Conservation (phyloP, 2,797 vertebrate species). For the Poeciliopsis turneri region DNA sequence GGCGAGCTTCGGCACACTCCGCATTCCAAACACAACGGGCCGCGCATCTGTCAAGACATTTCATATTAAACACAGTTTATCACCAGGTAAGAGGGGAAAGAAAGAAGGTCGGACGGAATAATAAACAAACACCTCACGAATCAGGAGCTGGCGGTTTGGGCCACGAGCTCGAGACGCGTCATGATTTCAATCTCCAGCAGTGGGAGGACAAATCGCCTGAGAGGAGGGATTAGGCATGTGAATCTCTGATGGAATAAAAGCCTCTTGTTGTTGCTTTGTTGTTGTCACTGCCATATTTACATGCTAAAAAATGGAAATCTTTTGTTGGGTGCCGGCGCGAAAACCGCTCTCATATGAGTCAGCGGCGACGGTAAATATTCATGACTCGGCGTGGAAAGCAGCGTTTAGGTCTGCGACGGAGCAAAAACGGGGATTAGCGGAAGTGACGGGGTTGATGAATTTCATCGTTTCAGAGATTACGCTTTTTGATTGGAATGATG, state of each 20-base stretch:
- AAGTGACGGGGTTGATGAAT: slow-evolving; percentile 81
- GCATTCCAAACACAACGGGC: slow-evolving; percentile 53
- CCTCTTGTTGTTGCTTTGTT: slow-evolving; percentile 79
- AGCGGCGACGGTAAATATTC: slow-evolving; percentile 76
- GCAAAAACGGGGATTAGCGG: slow-evolving; percentile 73
- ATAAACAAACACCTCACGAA: slow-evolving; percentile 73
- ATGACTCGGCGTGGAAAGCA: slow-evolving; percentile 70
- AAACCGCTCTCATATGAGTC: slow-evolving; percentile 73
- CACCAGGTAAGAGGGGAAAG: slow-evolving; percentile 60
- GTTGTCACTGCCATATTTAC: slow-evolving; percentile 80
- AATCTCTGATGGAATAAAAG: slow-evolving; percentile 79
- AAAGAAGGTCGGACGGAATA: slow-evolving; percentile 69
- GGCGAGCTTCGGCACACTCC: slow-evolving; percentile 30
- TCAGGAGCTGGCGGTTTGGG: slow-evolving; percentile 61
- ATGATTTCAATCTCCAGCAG: slow-evolving; percentile 78
- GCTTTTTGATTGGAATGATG: slow-evolving; percentile 82
- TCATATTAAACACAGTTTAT: slow-evolving; percentile 72
- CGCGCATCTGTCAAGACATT: slow-evolving; percentile 68
- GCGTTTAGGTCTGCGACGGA: slow-evolving; percentile 71
- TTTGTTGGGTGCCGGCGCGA: slow-evolving; percentile 73
- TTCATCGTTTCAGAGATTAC: slow-evolving; percentile 84
- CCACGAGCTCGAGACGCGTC: slow-evolving; percentile 70
- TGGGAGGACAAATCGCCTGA: slow-evolving; percentile 79
- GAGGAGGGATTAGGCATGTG: slow-evolving; percentile 77
- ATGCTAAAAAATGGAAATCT: slow-evolving; percentile 79